Percentiles rank a stretch among this genome's conserved stretches.
Evolutionary conservation across 2,113 vertebrate genomes (phyloP).

Genomic region (Uropsilus gracilis): DNA sequence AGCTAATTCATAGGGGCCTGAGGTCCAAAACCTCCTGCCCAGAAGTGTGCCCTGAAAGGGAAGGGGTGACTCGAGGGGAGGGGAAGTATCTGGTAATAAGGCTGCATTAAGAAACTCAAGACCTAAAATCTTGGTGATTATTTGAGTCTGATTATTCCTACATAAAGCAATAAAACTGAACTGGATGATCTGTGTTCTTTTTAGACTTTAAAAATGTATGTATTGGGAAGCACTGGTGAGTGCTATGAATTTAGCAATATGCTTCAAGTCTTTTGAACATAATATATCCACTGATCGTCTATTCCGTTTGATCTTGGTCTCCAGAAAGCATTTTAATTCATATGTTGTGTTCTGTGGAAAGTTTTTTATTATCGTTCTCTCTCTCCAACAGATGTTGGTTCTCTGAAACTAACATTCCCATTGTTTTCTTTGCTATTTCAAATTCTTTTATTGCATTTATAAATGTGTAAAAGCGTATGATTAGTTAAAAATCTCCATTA

Average conservation of each 20-base stretch:
- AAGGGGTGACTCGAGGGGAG: fast-evolving
- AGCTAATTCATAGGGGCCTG: neutral
- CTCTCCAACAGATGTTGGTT: neutral
- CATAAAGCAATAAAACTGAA: neutral
- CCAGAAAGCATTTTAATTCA: neutral
- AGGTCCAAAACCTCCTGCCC: neutral
- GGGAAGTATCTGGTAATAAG: neutral
- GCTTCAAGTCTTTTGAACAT: neutral
- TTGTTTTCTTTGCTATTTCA: conserved; percentile 35
- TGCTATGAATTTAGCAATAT: neutral
- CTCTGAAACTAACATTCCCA: conserved; percentile 21
- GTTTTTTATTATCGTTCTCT: neutral
- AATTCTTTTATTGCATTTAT: neutral
- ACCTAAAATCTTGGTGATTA: neutral
- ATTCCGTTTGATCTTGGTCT: neutral
- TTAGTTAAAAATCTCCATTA: conserved; percentile 40
- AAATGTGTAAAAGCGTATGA: conserved; percentile 12
- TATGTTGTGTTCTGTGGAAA: neutral
- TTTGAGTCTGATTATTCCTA: neutral
- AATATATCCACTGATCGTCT: neutral
- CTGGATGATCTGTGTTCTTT: neutral
- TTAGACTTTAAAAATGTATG: neutral
- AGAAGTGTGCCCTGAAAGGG: neutral
- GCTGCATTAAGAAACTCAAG: neutral
- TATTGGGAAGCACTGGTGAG: neutral